These are phyloP conservation scores for Uria aalge DNA, from an alignment of 2,113 vertebrate species.

Conservation along the genomic window DNA sequence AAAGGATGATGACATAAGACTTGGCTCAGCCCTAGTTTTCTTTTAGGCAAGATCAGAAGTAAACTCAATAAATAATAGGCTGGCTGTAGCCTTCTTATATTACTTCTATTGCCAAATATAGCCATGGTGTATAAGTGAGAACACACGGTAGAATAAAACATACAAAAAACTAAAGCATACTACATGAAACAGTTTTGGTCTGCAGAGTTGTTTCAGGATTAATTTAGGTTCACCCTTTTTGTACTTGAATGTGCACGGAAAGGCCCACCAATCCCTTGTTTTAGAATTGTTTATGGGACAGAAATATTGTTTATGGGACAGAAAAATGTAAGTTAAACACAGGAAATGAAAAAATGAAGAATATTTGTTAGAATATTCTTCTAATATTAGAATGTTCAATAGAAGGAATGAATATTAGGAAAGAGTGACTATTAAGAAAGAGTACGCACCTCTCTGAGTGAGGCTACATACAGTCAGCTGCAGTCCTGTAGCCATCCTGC, in stretches of 20 bases:
- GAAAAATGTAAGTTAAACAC: neutral
- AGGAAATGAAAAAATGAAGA: neutral
- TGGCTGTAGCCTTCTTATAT: neutral
- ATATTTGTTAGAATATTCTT: too few relatives aligned
- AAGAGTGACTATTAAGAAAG: neutral
- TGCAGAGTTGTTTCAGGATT: neutral
- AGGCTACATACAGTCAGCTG: neutral
- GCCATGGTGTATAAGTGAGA: neutral
- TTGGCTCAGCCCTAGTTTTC: neutral
- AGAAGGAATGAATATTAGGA: neutral
- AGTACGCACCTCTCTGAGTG: neutral
- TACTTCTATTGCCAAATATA: neutral
- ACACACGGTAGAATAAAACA: neutral
- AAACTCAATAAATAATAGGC: neutral
- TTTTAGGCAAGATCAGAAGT: neutral
- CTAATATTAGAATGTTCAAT: too few relatives aligned
- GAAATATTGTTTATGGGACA: neutral
- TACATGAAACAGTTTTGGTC: neutral
- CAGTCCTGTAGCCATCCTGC: neutral
- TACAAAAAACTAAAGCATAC: neutral
- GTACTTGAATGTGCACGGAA: neutral
- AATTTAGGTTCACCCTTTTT: neutral
- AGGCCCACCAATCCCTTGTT: neutral
- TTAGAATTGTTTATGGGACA: neutral
- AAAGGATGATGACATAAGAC: neutral